phyloP scores from a whole-genome alignment of 1,140 invertebrate genomes.

The Dryas iulia region DNA sequence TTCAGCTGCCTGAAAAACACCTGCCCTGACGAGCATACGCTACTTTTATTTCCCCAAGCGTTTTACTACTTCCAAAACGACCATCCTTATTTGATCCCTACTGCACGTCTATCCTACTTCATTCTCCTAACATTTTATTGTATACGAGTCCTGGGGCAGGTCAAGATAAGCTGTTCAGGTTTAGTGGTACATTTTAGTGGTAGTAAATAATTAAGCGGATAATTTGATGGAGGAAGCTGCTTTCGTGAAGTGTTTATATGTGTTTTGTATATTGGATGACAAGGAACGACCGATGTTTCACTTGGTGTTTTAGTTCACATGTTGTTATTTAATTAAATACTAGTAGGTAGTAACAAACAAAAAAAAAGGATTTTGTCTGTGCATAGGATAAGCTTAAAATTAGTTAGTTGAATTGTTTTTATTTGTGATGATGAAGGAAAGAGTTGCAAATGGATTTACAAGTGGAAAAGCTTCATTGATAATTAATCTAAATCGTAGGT shows the following conservation, averaged over 20 bases:
- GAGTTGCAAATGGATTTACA: too few species aligned
- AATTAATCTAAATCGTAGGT: too few species aligned
- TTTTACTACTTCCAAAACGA: conserved; percentile 57
- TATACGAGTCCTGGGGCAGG: conserved; percentile 35
- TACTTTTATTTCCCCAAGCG: conserved; percentile 63
- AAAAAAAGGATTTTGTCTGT: too few species aligned
- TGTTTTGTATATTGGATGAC: conserved; percentile 47
- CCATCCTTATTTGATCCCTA: conserved; percentile 54
- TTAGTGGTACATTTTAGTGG: conserved; percentile 67
- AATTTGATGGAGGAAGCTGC: conserved; percentile 72
- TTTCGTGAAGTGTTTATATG: conserved; percentile 58
- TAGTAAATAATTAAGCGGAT: conserved; percentile 75
- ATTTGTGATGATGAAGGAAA: too few species aligned
- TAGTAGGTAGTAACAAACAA: too few species aligned
- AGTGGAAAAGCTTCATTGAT: too few species aligned
- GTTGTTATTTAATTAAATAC: background rate
- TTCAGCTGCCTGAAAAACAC: conserved; percentile 59
- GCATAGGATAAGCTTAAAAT: too few species aligned
- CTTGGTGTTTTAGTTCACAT: background rate
- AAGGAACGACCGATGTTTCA: conserved; percentile 3
- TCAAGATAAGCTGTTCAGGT: conserved; percentile 45
- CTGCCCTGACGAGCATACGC: conserved; percentile 46
- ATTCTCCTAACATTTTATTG: conserved; percentile 30
- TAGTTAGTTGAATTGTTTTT: too few species aligned
- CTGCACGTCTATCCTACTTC: conserved; percentile 32